Percentiles rank a stretch among this genome's conserved stretches.
Evolutionary conservation across 1,140 invertebrate genomes (phyloP).

Genomic region (Aricia agestis): DNA sequence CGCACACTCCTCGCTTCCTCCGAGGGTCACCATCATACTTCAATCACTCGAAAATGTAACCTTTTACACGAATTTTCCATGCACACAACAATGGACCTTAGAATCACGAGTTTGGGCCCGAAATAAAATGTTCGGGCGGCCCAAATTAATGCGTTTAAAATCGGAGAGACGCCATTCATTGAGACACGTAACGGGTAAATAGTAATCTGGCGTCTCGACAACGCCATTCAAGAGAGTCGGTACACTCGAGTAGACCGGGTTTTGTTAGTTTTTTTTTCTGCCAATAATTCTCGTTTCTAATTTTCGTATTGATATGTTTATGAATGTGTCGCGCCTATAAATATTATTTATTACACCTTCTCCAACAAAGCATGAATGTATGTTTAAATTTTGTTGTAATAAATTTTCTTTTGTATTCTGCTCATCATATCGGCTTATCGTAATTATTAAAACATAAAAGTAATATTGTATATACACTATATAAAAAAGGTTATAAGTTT

Average conservation of each 20-base stretch:
- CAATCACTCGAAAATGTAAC: constrained; percentile 37
- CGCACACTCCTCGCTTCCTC: constrained; percentile 55
- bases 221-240: constrained; percentile 58
- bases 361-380: neutral
- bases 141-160: constrained; percentile 33
- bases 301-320: neutral
- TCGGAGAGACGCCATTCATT: constrained; percentile 64
- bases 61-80: constrained; percentile 20
- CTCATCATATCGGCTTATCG: neutral
- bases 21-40: constrained; percentile 44
- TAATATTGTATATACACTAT: no score
- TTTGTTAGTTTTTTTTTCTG: constrained; percentile 4
- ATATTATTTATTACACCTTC: constrained; percentile 2
- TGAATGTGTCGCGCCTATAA: neutral
- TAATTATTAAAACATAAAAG: no score
- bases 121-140: neutral
- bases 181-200: constrained; percentile 70
- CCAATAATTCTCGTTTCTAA: constrained; percentile 8
- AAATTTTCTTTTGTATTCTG: neutral
- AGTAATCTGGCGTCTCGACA: constrained; percentile 59
- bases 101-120: constrained; percentile 27
- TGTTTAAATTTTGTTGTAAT: neutral
- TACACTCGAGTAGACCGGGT: constrained; percentile 39
- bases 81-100: constrained; percentile 36
- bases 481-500: constrained; percentile 1